Conservation (phyloP, 2,888 invertebrate species). For the Agriopis marginaria region DNA sequence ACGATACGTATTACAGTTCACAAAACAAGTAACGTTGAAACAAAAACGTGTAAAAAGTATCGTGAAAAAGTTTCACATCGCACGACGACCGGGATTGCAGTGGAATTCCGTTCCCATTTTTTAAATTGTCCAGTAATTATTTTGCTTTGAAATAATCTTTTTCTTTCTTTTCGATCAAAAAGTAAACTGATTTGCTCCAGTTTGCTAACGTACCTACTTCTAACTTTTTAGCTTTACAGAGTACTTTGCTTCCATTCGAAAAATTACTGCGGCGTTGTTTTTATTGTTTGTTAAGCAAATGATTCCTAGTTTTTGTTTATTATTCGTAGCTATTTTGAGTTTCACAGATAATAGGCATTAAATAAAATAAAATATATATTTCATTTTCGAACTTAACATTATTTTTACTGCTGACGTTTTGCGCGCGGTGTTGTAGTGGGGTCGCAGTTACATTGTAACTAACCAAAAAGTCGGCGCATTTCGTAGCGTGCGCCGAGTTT, state of each 20-base stretch:
- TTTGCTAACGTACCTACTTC: conserved; percentile 18
- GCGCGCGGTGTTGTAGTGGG: no score
- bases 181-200: conserved; percentile 27
- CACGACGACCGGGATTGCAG: conserved; percentile 43
- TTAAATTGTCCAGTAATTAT: conserved; percentile 54
- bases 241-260: not conserved
- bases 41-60: conserved; percentile 20
- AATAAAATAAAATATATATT: no score
- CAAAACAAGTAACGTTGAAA: conserved; percentile 14
- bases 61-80: conserved; percentile 46
- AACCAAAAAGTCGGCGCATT: no score
- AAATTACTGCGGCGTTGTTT: not conserved
- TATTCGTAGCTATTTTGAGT: not conserved
- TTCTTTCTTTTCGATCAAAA: conserved; percentile 51
- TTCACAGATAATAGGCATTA: not conserved
- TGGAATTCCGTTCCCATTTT: conserved; percentile 44
- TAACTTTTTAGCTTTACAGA: conserved; percentile 8
- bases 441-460: no score
- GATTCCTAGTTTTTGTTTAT: not conserved
- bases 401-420: no score
- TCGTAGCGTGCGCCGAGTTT: no score
- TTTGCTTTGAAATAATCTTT: conserved; percentile 42
- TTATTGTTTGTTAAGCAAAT: conserved; percentile 3
- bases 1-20: conserved; percentile 1
- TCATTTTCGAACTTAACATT: no score